Evolutionary conservation across 2,888 invertebrate genomes (phyloP).

Genomic region (Pyrochroa serraticornis): DNA sequence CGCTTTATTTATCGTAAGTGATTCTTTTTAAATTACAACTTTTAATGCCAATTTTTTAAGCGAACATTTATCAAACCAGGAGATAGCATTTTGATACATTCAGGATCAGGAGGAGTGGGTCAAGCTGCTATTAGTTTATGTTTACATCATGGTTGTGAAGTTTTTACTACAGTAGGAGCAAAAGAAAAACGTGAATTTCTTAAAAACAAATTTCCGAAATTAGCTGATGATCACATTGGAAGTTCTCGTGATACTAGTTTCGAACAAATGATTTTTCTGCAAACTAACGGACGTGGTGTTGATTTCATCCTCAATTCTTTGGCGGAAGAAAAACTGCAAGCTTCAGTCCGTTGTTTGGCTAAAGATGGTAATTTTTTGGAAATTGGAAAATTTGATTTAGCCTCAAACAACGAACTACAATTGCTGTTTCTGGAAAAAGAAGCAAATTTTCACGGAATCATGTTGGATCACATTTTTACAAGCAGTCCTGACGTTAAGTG

Average conservation of each 20-base stretch:
- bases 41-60: background rate
- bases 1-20: conserved; percentile 40
- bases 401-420: conserved; percentile 61
- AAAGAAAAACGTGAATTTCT: conserved; percentile 69
- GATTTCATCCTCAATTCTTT: conserved; percentile 91
- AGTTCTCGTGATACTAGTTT: conserved; percentile 85
- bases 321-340: conserved; percentile 80
- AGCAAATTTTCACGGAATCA: conserved; percentile 75
- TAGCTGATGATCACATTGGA: conserved; percentile 45
- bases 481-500: background rate
- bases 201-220: conserved; percentile 60
- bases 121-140: conserved; percentile 78
- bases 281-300: conserved; percentile 86
- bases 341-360: conserved; percentile 53
- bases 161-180: conserved; percentile 75
- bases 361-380: conserved; percentile 64
- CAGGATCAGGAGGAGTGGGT: conserved; percentile 75
- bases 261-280: conserved; percentile 79
- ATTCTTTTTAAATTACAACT: too few relatives aligned
- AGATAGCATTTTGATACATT: conserved; percentile 62
- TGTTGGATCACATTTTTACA: conserved; percentile 63
- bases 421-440: conserved; percentile 74
- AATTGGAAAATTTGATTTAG: conserved; percentile 70
- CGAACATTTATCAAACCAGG: conserved; percentile 46
- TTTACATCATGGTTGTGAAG: conserved; percentile 67